Percentiles rank a stretch among this genome's conserved stretches.
phyloP scores from a whole-genome alignment of 1,140 invertebrate species.

The Limonius californicus region DNA sequence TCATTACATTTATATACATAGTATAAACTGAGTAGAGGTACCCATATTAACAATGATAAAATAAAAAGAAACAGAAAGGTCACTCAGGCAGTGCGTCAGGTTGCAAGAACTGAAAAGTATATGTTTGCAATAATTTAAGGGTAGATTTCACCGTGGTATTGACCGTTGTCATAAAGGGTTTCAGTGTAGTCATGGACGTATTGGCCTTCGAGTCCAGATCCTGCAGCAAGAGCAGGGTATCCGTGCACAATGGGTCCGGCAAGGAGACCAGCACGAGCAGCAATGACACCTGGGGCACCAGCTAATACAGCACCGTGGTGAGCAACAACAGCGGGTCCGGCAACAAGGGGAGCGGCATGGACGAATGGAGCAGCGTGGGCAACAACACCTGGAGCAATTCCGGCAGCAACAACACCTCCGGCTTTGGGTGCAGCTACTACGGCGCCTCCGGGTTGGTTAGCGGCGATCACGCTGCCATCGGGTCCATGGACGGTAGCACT shows the following conservation, averaged over 20 bases:
- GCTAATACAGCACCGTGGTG: background rate
- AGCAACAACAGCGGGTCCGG: background rate
- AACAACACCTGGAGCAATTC: background rate
- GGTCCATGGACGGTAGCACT: background rate
- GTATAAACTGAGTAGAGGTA: too few species aligned
- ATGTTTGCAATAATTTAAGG: background rate
- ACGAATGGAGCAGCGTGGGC: background rate
- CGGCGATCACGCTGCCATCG: background rate
- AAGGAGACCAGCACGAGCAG: background rate
- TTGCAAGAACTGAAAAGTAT: too few species aligned
- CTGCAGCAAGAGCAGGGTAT: slow-evolving; percentile 22
- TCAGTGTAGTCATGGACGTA: slow-evolving; percentile 39
- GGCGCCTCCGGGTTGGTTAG: background rate
- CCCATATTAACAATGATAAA: too few species aligned
- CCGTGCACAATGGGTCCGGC: background rate
- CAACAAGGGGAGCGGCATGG: background rate
- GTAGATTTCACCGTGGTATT: slow-evolving; percentile 32
- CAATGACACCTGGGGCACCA: background rate
- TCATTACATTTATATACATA: too few species aligned
- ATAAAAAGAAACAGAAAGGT: too few species aligned
- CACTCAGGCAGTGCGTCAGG: too few species aligned
- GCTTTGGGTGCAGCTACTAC: background rate
- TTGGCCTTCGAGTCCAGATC: slow-evolving; percentile 37
- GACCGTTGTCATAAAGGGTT: slow-evolving; percentile 42
- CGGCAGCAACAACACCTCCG: background rate